These are phyloP conservation scores for Halictus quadricinctus DNA, from an alignment of 2,888 invertebrate species.

Conservation along the genomic window DNA sequence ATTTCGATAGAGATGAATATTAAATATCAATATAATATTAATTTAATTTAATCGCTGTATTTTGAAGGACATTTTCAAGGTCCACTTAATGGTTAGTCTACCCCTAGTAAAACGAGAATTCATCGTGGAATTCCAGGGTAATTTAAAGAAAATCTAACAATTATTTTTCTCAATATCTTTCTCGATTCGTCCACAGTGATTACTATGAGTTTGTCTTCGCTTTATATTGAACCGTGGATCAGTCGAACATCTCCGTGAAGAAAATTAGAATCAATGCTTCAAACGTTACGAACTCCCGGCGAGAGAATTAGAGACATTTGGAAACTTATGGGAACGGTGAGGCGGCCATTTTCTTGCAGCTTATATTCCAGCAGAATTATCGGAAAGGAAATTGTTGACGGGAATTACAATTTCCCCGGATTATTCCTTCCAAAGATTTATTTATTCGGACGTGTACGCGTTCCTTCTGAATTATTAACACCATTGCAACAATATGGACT, in stretches of 20 bases:
- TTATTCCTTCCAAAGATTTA: background rate
- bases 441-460: background rate
- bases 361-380: background rate
- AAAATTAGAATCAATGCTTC: conserved; percentile 11
- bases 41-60: too few relatives aligned
- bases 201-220: too few relatives aligned
- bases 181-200: too few relatives aligned
- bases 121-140: too few relatives aligned
- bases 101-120: too few relatives aligned
- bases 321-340: background rate
- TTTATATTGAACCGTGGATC: too few relatives aligned
- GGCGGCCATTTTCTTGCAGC: background rate
- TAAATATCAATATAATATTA: too few relatives aligned
- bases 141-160: too few relatives aligned
- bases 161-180: too few relatives aligned
- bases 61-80: too few relatives aligned
- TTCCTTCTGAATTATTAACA: background rate
- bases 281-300: background rate
- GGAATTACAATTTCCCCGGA: background rate
- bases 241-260: background rate
- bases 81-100: too few relatives aligned
- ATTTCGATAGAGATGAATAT: too few relatives aligned
- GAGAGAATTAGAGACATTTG: background rate
- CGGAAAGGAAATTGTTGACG: background rate
- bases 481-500: background rate